Evolutionary conservation across 1,140 invertebrate genomes (phyloP).

Genomic region (Bombus balteatus): DNA sequence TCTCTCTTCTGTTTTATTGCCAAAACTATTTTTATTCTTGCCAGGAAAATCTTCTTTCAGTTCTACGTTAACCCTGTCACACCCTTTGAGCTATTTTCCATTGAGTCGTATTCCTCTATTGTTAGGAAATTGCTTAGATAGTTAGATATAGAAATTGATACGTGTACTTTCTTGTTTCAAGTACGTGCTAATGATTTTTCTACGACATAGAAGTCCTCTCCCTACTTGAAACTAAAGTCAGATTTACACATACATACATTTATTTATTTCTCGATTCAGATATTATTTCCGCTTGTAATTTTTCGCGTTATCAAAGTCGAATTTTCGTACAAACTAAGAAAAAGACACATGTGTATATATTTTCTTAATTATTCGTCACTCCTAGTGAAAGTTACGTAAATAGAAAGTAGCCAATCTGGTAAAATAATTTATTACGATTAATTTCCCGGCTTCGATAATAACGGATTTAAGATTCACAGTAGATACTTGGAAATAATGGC

Average conservation of each 20-base stretch:
- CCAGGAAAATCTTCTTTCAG: neutral
- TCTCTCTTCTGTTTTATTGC: fast-evolving
- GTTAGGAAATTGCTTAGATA: neutral
- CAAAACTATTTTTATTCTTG: neutral
- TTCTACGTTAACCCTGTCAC: too few relatives aligned
- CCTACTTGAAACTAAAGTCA: neutral
- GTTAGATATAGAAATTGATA: too few relatives aligned
- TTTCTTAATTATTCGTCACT: too few relatives aligned
- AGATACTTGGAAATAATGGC: neutral
- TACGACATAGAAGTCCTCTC: fast-evolving
- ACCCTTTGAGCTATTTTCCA: fast-evolving
- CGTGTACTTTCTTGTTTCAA: neutral
- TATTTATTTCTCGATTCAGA: neutral
- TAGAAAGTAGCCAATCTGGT: neutral
- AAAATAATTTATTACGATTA: neutral
- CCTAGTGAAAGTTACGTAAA: too few relatives aligned
- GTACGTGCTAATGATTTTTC: neutral
- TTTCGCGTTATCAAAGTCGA: neutral
- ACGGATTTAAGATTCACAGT: neutral
- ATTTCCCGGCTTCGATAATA: neutral
- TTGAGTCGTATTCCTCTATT: neutral
- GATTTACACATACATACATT: neutral
- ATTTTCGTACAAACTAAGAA: neutral
- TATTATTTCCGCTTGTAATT: too few relatives aligned
- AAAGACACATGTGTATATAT: fast-evolving